Evolutionary conservation across 1,140 invertebrate species (phyloP).

Genomic region (Homalodisca vitripennis): DNA sequence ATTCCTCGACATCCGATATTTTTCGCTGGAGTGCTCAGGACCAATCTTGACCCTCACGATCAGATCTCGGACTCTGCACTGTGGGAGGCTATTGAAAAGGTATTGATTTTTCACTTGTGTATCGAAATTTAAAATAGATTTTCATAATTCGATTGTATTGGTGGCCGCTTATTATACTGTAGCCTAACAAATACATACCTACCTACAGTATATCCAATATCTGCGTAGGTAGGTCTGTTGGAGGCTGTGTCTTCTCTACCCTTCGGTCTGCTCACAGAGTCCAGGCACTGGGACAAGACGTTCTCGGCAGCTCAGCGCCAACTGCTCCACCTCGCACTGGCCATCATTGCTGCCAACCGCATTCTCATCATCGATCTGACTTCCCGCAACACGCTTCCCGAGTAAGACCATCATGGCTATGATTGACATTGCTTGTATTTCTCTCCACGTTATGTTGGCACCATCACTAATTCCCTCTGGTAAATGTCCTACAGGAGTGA

Average conservation of each 20-base stretch:
- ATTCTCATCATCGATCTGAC: slow-evolving; percentile 20
- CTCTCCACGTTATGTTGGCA: too few species aligned
- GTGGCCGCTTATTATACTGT: too few species aligned
- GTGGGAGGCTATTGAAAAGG: slow-evolving; percentile 28
- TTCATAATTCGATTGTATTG: too few species aligned
- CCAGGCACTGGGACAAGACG: slow-evolving; percentile 21
- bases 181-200: too few species aligned
- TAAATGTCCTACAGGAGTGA: slow-evolving; percentile 6
- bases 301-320: slow-evolving; percentile 21
- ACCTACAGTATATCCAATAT: background rate
- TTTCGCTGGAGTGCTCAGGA: slow-evolving; percentile 22
- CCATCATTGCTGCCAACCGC: slow-evolving; percentile 9
- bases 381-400: slow-evolving; percentile 5
- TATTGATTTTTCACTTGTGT: background rate
- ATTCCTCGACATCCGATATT: slow-evolving; percentile 27
- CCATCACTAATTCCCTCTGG: background rate
- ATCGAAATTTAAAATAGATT: too few species aligned
- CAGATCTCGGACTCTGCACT: slow-evolving; percentile 17
- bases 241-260: slow-evolving; percentile 5
- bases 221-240: slow-evolving; percentile 9
- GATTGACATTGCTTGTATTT: too few species aligned
- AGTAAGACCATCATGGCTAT: too few species aligned
- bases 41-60: slow-evolving; percentile 26
- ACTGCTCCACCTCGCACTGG: slow-evolving; percentile 14
- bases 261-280: slow-evolving; percentile 19